phyloP scores from a whole-genome alignment of 1,140 invertebrate species.

The Drosophila asahinai region DNA sequence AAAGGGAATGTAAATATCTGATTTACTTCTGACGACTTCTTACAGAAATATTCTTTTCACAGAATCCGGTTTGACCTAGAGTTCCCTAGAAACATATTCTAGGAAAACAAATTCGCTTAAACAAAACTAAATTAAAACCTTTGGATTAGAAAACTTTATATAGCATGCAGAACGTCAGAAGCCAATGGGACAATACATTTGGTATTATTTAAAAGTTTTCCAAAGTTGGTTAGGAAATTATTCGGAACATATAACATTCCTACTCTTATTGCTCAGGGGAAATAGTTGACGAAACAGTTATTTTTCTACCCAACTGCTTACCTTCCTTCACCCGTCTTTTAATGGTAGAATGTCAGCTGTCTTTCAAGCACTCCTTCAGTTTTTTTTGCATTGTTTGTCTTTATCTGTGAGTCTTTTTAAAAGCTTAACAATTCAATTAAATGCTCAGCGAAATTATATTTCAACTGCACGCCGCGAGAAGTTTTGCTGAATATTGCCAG shows the following conservation, averaged over 20 bases:
- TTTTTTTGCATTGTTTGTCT: neutral
- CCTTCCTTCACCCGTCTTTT: neutral
- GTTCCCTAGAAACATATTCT: no score
- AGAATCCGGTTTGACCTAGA: no score
- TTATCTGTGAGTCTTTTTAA: conserved; percentile 8
- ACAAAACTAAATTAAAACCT: no score
- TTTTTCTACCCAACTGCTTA: neutral
- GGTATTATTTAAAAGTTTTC: neutral
- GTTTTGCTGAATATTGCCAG: conserved; percentile 61
- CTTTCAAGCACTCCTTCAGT: neutral
- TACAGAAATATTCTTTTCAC: no score
- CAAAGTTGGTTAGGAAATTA: neutral
- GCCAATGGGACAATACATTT: no score
- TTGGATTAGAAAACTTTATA: no score
- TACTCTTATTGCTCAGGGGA: no score
- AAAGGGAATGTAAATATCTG: no score
- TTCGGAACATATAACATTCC: neutral
- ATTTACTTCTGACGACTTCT: no score
- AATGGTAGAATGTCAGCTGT: conserved; percentile 24
- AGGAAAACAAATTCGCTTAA: no score
- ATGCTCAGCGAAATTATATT: conserved; percentile 58
- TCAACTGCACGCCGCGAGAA: conserved; percentile 49
- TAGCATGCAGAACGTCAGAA: no score
- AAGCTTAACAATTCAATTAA: conserved; percentile 70
- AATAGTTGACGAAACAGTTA: neutral